Base-by-base conservation (phyloP, 2,113 vertebrate species). In the Oncorhynchus keta region DNA sequence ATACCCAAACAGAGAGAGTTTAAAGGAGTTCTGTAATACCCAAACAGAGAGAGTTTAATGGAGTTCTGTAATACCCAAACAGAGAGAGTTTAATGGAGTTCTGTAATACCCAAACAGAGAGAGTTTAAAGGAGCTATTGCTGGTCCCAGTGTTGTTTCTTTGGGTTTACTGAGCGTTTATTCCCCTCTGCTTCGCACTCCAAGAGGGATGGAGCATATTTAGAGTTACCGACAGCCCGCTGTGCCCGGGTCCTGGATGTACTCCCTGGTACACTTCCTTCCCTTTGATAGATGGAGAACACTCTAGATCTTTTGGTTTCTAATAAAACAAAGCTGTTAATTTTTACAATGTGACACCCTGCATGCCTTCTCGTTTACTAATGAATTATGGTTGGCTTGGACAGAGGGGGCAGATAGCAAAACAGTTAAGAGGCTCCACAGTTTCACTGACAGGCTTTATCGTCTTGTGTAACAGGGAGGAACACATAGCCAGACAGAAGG, bases 271-370 rank as follows among this genome's bases (percentile, higher is more conserved):
- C 18, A 26, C 57, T 71, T 73, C 55, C 70, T 78, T 62, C 32
- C 77, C 86, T 82, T 81, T 88, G 89, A 90, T 86, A 85, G 89
- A 86, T 84, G 86, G 77, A 79, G 76, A 86, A 86, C 78, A 30
- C 66, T 73, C 84, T 84, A 85, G 73, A 61, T 74, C 86, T 81
- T 87, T 85, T 78, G 35, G 26, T 76, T 83, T 81, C 82, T 87
- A 79, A 87, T 88, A 82, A 90, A 91, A 75, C 65, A 79, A 86
- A 79, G 20, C 28, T 72, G 79, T 48, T 83, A 1, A 59, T 32
- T 85, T 88, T 83, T 72, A 85, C 71, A 76, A 81, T 72, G 75
- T 85, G 74, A 88, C 68, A 79, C 76, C 79, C 81, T 28, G 71
- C 81, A 61, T 75, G 78, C 65, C 64, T 86, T 55, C 72, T 57